These are phyloP conservation scores for Cephalopholis sonnerati DNA, from an alignment of 2,113 vertebrate species.

Conservation along the genomic window DNA sequence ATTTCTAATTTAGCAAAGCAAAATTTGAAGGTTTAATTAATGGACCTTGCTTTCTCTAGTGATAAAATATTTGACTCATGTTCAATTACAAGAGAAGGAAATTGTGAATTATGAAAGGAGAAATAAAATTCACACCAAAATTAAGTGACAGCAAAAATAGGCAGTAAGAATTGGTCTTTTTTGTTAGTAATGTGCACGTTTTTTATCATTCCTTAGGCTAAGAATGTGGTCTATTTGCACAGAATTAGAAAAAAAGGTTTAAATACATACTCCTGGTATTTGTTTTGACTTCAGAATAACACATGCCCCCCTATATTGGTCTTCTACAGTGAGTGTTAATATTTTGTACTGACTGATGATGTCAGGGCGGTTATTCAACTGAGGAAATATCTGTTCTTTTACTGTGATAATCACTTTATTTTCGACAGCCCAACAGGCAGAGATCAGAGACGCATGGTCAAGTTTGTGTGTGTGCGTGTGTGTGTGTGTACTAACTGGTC, in stretches of 20 bases:
- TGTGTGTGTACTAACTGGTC: background rate
- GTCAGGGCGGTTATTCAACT: background rate
- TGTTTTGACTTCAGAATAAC: background rate
- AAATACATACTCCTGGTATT: background rate
- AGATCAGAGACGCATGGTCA: background rate
- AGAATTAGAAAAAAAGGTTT: too few relatives aligned
- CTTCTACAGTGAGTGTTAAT: background rate
- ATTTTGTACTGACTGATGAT: background rate
- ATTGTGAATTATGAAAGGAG: background rate
- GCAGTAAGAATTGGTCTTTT: too few relatives aligned
- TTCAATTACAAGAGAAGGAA: background rate
- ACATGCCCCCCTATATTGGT: too few relatives aligned
- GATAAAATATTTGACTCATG: background rate
- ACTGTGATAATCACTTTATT: too few relatives aligned
- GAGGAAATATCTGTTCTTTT: background rate
- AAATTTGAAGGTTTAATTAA: too few relatives aligned
- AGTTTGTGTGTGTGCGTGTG: background rate
- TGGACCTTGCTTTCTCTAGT: too few relatives aligned
- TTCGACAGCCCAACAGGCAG: too few relatives aligned
- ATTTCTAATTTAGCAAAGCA: too few relatives aligned
- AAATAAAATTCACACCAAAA: background rate
- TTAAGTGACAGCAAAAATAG: too few relatives aligned
- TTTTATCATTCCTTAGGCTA: background rate
- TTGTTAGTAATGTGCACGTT: too few relatives aligned
- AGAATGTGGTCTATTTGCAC: background rate